phyloP scores from a whole-genome alignment of 2,888 invertebrate species.

The Caenorhabditis angaria region DNA sequence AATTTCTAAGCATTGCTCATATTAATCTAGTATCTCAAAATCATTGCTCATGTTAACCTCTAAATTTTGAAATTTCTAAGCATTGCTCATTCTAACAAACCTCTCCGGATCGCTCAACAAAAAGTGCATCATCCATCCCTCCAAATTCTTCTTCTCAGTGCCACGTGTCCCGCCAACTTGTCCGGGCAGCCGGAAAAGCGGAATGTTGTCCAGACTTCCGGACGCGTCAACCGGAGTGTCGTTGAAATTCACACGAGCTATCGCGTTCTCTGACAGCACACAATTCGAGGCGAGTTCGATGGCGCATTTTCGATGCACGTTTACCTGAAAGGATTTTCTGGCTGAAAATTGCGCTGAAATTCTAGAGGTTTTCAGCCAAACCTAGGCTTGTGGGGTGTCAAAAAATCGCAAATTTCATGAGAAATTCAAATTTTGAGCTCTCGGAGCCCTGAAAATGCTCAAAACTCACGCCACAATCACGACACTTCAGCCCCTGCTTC shows the following conservation, averaged over 20 bases:
- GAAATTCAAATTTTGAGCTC: no score
- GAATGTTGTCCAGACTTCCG: conserved; percentile 42
- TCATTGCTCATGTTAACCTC: no score
- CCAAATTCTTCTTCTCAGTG: conserved; percentile 46
- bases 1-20: no score
- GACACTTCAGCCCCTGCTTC: conserved; percentile 71
- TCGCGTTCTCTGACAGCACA: conserved; percentile 59
- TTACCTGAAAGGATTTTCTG: conserved; percentile 55
- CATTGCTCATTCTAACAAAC: not conserved
- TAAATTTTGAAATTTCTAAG: no score
- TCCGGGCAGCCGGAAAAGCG: conserved; percentile 51
- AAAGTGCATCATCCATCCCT: conserved; percentile 71
- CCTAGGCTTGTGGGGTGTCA: no score
- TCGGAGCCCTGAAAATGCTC: no score
- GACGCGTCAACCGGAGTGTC: not conserved
- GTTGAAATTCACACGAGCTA: conserved; percentile 40
- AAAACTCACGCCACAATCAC: conserved; percentile 68
- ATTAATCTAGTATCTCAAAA: no score
- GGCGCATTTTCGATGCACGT: conserved; percentile 72
- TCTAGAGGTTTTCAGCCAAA: not conserved
- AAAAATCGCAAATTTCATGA: no score
- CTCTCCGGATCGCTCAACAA: conserved; percentile 60
- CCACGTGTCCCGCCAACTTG: conserved; percentile 51
- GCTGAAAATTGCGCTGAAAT: no score
- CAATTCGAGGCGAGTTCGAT: conserved; percentile 65